A percentile compares a stretch with the other conserved stretches of the same genome.
Conservation (phyloP, 2,888 invertebrate genomes). For the Strigamia crassipes region DNA sequence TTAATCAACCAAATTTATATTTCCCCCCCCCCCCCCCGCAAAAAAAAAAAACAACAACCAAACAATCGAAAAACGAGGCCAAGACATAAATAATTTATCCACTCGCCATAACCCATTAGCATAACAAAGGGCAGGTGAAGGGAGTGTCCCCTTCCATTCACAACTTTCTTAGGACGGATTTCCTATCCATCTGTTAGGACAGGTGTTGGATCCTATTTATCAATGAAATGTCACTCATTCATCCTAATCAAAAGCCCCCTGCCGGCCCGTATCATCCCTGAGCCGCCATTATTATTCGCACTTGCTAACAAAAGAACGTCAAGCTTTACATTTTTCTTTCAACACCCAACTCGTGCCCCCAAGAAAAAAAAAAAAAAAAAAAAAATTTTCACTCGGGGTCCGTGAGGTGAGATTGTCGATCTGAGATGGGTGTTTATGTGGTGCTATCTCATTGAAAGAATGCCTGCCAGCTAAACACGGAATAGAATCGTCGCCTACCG, state of each 20-base stretch:
- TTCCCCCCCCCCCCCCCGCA: too few species aligned
- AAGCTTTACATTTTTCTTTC: background rate
- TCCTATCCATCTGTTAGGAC: background rate
- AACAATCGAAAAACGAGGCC: background rate
- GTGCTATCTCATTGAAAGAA: background rate
- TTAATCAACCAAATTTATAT: too few species aligned
- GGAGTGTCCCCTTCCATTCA: background rate
- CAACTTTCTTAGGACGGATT: background rate
- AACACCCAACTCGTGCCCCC: background rate
- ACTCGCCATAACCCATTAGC: background rate
- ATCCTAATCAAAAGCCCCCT: background rate
- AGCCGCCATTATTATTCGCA: background rate
- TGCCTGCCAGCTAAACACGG: conserved; percentile 4
- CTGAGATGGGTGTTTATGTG: background rate
- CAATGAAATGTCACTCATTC: background rate
- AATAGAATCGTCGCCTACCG: background rate
- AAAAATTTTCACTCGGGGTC: background rate
- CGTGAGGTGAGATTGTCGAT: background rate
- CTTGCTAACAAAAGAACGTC: background rate
- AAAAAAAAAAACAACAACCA: background rate
- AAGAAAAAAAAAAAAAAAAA: background rate
- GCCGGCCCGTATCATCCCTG: too few species aligned
- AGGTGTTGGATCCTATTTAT: background rate
- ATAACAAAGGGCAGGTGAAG: background rate
- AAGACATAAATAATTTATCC: conserved; percentile 4